Evolutionary conservation across 2,888 invertebrate genomes (phyloP).

Genomic region (Catocala fraxini): DNA sequence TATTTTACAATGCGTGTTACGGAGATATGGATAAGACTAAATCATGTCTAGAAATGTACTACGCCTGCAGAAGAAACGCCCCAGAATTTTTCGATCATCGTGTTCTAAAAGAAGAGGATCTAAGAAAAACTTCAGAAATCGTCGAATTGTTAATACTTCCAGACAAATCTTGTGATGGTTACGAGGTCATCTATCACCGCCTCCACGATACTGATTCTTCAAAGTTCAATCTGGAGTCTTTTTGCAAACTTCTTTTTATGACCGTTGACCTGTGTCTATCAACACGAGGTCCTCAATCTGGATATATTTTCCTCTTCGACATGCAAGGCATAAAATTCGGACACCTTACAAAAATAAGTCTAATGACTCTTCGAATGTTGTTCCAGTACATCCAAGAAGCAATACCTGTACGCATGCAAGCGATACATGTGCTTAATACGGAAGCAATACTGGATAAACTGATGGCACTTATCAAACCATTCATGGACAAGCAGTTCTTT

Average conservation of each 20-base stretch:
- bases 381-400: constrained; percentile 88
- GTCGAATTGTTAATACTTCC: constrained; percentile 43
- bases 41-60: constrained; percentile 89
- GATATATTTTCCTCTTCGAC: constrained; percentile 86
- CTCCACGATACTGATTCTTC: constrained; percentile 4
- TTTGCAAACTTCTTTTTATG: constrained; percentile 15
- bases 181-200: constrained; percentile 12
- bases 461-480: constrained; percentile 63
- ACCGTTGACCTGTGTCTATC: constrained; percentile 59
- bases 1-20: constrained; percentile 90
- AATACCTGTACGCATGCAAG: constrained; percentile 83
- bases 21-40: constrained; percentile 88
- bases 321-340: constrained; percentile 81
- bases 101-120: constrained; percentile 82
- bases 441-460: constrained; percentile 14
- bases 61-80: constrained; percentile 85
- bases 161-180: constrained; percentile 10
- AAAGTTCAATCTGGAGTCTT: constrained; percentile 8
- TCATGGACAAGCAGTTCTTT: constrained; percentile 69
- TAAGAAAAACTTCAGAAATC: constrained; percentile 76
- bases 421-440: constrained; percentile 86
- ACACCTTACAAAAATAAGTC: constrained; percentile 77
- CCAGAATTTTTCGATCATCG: constrained; percentile 90
- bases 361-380: constrained; percentile 77
- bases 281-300: constrained; percentile 79